A percentile compares a stretch with the other conserved stretches of the same genome.
phyloP scores from a whole-genome alignment of 2,888 invertebrate species.

The Conus canariensis region DNA sequence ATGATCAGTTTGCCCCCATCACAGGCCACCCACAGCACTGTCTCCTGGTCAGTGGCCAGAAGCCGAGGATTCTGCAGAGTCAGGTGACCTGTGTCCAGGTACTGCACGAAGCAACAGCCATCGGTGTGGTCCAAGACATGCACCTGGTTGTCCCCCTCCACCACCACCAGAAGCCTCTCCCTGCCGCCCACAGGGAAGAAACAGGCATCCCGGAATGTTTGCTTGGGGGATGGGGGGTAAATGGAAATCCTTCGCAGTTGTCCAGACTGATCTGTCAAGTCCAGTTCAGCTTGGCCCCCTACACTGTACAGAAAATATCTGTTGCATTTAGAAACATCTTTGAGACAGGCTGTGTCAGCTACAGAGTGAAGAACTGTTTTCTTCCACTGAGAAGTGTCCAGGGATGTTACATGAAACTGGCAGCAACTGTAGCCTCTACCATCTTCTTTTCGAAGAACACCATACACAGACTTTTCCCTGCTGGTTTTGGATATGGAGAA shows the following conservation, averaged over 20 bases:
- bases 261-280: background rate
- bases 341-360: background rate
- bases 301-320: background rate
- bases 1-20: background rate
- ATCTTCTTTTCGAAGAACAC: too few relatives aligned
- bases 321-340: background rate
- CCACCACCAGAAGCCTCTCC: slow-evolving; percentile 31
- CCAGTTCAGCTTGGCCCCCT: background rate
- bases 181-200: slow-evolving; percentile 11
- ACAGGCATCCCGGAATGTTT: background rate
- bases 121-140: slow-evolving; percentile 35
- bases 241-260: background rate
- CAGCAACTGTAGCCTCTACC: background rate
- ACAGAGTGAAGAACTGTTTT: background rate
- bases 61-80: background rate
- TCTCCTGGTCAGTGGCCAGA: slow-evolving; percentile 24
- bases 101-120: slow-evolving; percentile 24
- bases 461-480: background rate
- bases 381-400: background rate
- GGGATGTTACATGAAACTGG: background rate
- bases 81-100: slow-evolving; percentile 4
- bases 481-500: background rate
- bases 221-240: background rate
- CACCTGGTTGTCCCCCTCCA: background rate
- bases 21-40: slow-evolving; percentile 22